Evolutionary conservation across 2,113 vertebrate species (phyloP).

Genomic region (Aptenodytes patagonicus): DNA sequence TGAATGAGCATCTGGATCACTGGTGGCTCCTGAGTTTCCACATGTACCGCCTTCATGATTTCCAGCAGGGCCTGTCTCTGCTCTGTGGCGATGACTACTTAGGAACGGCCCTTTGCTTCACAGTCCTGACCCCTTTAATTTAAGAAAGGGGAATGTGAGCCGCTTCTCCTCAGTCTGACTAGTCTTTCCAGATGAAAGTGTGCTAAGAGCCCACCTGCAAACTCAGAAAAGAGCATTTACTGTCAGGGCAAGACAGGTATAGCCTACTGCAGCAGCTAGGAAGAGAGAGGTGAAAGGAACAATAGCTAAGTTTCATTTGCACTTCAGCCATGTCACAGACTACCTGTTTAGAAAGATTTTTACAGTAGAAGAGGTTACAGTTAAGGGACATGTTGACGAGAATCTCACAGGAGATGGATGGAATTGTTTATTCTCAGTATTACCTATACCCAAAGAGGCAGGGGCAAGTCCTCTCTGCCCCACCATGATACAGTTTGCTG

Average conservation of each 20-base stretch:
- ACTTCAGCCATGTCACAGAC: not conserved
- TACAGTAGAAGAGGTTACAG: not conserved
- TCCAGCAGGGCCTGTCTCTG: not conserved
- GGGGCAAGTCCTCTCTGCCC: not conserved
- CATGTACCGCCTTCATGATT: not conserved
- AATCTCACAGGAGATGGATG: not conserved
- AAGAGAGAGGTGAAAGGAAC: not conserved
- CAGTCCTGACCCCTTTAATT: not conserved
- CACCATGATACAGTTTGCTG: not conserved
- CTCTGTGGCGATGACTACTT: rapidly evolving
- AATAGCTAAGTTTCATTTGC: not conserved
- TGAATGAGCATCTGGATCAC: not conserved
- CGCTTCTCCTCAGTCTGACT: not conserved
- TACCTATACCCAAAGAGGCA: not conserved
- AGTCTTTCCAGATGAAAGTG: not conserved
- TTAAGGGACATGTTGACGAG: not conserved
- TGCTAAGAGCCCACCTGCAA: not conserved
- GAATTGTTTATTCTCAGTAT: not conserved
- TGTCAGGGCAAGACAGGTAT: not conserved
- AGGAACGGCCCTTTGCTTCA: not conserved
- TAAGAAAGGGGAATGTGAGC: not conserved
- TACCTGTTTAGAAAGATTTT: not conserved
- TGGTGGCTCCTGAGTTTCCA: not conserved
- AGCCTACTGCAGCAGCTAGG: not conserved
- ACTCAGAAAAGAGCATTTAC: not conserved